Evolutionary conservation across 2,113 vertebrate genomes (phyloP).

Genomic region (Anarrhichthys ocellatus): DNA sequence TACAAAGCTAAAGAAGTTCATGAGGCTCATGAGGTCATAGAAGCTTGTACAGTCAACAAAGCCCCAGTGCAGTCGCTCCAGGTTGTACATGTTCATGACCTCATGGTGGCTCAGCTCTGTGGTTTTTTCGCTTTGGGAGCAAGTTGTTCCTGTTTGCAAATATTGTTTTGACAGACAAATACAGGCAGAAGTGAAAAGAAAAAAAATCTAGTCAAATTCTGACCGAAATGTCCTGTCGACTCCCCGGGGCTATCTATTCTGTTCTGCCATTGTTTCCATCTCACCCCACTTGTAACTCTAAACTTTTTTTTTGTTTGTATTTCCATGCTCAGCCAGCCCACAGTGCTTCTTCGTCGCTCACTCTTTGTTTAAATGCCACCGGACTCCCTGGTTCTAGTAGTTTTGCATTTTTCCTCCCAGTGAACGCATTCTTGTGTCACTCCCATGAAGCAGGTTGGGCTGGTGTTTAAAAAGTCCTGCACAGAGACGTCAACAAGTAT

Average conservation of each 20-base stretch:
- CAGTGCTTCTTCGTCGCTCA: slow-evolving; percentile 7
- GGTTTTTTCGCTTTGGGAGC: slow-evolving; percentile 4
- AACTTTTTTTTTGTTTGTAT: slow-evolving; percentile 6
- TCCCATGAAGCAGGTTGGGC: slow-evolving; percentile 18
- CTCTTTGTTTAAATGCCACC: slow-evolving; percentile 25
- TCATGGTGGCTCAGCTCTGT: not conserved
- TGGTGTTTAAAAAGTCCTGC: not conserved
- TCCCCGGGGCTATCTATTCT: slow-evolving; percentile 6
- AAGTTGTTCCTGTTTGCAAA: slow-evolving; percentile 30
- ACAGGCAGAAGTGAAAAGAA: no score
- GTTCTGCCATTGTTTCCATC: slow-evolving; percentile 46
- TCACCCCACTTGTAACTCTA: slow-evolving; percentile 44
- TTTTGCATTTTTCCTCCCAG: slow-evolving; percentile 24
- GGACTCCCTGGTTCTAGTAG: slow-evolving; percentile 63
- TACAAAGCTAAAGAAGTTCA: not conserved
- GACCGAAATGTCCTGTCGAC: not conserved
- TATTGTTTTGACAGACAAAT: slow-evolving; percentile 56
- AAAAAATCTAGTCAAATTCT: not conserved
- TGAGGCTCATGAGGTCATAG: not conserved
- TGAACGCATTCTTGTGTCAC: not conserved
- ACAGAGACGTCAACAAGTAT: not conserved
- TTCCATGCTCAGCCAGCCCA: slow-evolving; percentile 29
- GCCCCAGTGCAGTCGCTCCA: slow-evolving; percentile 1
- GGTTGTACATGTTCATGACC: slow-evolving; percentile 17
- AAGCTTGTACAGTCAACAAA: not conserved